Base-by-base conservation (phyloP, 2,888 invertebrate genomes). In the Calameuta idolon region DNA sequence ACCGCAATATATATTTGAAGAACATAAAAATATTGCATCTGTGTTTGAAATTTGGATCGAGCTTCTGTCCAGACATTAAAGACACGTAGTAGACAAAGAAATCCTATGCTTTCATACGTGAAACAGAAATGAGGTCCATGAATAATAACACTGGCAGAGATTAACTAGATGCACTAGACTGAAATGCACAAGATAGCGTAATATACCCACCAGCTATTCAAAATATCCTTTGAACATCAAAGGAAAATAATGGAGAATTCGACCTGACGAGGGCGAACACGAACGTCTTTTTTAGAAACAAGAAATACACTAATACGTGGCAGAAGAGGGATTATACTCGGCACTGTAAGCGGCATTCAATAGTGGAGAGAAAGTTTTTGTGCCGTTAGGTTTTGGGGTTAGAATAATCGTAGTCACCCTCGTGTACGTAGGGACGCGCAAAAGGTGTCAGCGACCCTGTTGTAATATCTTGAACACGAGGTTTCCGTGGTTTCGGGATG, bases 401-500 rank as follows among this genome's bases (percentile, higher is more conserved):
- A 74, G 74, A 15, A 31, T 31, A 71, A 33, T 15, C 71, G 31
- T 23, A 34, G 33, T 74, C 37, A 35, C 34, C 34, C n/a, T 74
- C 74, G 35, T 15, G 35, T 35, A 31, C 71, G 71, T 31, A 71
- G 30, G 71, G 71, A 15, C 71, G 31, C 71, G 74, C 30, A 34
- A 37, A 74, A 35, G 34, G 37, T 35, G 31, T 34, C 30, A 31
- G 74, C 11, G 74, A 35, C 35, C 37, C 74, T 23, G 9, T 74
- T 34, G 74, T 35, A 34, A 37, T 74, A 37, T 15, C 23, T 11
- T 23, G 11, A 31, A 34, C 35, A 35, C 23, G 68, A 40, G 30
- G 55, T 75, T 75, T 33, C 31, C 15, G 31, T 15, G 33, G 30
- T 55, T 30, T 30, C 75, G 69, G 80, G 82, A 78, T 79, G 78